phyloP scores from a whole-genome alignment of 2,888 invertebrate species.

The Amiota mariae region DNA sequence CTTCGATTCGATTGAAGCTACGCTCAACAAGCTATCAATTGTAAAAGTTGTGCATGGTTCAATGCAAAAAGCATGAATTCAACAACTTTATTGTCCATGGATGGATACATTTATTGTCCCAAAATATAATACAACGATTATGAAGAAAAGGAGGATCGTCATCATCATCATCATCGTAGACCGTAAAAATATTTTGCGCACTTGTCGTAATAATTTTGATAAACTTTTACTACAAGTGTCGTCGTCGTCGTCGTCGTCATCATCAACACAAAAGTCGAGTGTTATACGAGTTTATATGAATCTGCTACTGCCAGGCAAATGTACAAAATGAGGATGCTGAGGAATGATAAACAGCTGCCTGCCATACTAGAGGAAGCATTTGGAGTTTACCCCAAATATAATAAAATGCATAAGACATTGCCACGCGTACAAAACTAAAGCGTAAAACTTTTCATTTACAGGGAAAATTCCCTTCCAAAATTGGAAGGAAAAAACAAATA shows the following conservation, averaged over 20 bases:
- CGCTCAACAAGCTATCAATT: slow-evolving; percentile 6
- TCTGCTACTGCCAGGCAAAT: neutral
- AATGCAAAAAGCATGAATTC: slow-evolving; percentile 5
- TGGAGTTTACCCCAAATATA: neutral
- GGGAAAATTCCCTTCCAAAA: no score
- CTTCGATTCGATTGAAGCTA: neutral
- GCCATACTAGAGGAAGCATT: neutral
- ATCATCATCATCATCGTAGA: neutral
- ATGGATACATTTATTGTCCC: slow-evolving; percentile 1
- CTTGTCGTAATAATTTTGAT: slow-evolving; percentile 63
- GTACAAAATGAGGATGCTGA: neutral
- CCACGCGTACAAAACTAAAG: neutral
- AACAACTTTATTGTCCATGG: slow-evolving; percentile 10
- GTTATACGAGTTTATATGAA: neutral
- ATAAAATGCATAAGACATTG: slow-evolving; percentile 16
- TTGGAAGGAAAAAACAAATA: no score
- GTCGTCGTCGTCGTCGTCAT: slow-evolving; percentile 29
- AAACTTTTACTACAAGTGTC: slow-evolving; percentile 56
- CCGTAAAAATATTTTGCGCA: slow-evolving; percentile 33
- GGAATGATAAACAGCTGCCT: slow-evolving; percentile 6
- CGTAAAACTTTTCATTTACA: slow-evolving; percentile 19
- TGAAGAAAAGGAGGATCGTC: neutral
- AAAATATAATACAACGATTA: neutral
- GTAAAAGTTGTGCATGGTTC: slow-evolving; percentile 5
- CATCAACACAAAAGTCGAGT: slow-evolving; percentile 39